These are phyloP conservation scores for Pangasius mekongensis DNA, from an alignment of 2,797 vertebrate species.

Conservation along the genomic window DNA sequence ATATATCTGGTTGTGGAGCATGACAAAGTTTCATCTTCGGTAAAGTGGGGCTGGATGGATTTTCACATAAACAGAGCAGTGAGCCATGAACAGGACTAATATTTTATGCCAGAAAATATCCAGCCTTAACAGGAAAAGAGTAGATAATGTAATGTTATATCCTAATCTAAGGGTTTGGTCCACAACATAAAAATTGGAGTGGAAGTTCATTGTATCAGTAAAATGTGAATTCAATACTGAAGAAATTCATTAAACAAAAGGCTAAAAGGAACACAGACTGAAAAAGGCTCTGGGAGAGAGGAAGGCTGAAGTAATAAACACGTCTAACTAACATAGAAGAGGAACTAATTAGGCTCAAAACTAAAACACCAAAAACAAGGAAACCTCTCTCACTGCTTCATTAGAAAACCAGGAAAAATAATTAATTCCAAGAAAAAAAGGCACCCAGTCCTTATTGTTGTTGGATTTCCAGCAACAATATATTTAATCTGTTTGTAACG, in stretches of 20 bases:
- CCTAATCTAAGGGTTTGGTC: background rate
- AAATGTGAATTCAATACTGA: background rate
- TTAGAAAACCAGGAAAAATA: background rate
- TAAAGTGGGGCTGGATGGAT: slow-evolving; percentile 37
- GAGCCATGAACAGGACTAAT: slow-evolving; percentile 65
- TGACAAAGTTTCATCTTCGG: slow-evolving; percentile 25
- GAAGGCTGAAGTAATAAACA: background rate
- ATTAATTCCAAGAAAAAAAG: background rate
- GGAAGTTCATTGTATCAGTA: background rate
- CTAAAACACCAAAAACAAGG: background rate
- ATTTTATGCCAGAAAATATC: slow-evolving; percentile 51
- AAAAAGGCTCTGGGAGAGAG: background rate
- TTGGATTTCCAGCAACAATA: background rate
- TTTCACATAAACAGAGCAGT: slow-evolving; percentile 55
- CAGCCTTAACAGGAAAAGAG: background rate
- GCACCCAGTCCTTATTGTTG: background rate
- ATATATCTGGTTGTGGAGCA: background rate
- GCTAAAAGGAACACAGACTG: background rate
- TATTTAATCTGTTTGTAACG: background rate
- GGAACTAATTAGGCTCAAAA: background rate
- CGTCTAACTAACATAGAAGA: background rate
- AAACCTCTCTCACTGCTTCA: background rate
- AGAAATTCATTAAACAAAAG: background rate
- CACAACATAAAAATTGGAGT: background rate
- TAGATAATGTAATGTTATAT: background rate